Base-by-base conservation (phyloP, 2,113 vertebrate species). In the Nibea coibor region DNA sequence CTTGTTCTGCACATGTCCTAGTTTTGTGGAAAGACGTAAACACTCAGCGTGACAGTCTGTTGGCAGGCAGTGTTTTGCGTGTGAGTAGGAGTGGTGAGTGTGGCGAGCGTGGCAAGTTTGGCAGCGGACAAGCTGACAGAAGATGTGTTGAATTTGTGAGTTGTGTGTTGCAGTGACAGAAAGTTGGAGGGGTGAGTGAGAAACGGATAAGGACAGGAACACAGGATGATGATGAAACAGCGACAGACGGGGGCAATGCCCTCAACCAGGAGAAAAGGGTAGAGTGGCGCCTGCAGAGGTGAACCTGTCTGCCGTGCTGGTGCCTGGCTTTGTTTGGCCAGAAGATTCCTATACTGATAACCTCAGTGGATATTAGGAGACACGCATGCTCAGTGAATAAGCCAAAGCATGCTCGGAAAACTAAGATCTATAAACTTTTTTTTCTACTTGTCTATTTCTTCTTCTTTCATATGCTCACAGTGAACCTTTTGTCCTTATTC, bases 281-380 rank as follows among this genome's bases (percentile, higher is more conserved):
- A 71, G 80, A 83, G 88, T 92, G 93, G 92, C 93, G 92, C 93
- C 94, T 89, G 86, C 83, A 82, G 86, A 89, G 91, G 82, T 90
- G 92, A 90, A 83, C 83, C 80, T 76, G 91, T 58, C 89, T 72
- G 89, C 81, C 93, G 8, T 17, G 20, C 89, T 94, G 93, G 94
- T 90, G 94, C 93, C 93, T 42, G 72, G 6, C 56, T 95, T 77
- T 96, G 93, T 96, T 96, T 96, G 94, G 91, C 70, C 81, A 94
- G 87, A 86, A 92, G 94, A 94, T 94, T 78, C 66, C 47, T 5
- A 39, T 39, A 42, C 76, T 88, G 94, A 95, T 96, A 94, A 74
- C 48, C 42, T 62, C 86, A 59, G 84, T 35, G 78, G 69, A 78
- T 75, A 69, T 43, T 9, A 51, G 59, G 58, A 75, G 59, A 57